phyloP scores from a whole-genome alignment of 2,888 invertebrate genomes.

The Odontocolon sp. region DNA sequence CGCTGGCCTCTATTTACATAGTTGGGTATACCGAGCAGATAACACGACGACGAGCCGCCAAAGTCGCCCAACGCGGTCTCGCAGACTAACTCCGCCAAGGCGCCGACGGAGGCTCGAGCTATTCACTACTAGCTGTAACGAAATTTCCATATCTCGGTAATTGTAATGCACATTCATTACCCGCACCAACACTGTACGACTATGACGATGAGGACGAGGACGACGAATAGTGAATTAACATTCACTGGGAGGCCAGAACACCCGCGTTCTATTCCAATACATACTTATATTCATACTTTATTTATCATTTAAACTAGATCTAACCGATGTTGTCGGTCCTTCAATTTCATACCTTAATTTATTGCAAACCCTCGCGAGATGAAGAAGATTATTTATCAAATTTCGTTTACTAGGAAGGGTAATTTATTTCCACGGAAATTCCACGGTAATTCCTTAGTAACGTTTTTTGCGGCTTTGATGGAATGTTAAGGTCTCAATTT shows the following conservation, averaged over 20 bases:
- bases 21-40: constrained; percentile 75
- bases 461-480: too few species aligned
- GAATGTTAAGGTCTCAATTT: too few species aligned
- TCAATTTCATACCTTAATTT: too few species aligned
- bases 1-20: constrained; percentile 79
- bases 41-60: constrained; percentile 68
- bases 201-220: constrained; percentile 12
- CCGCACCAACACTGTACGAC: constrained; percentile 59
- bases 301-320: too few species aligned
- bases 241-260: constrained; percentile 30
- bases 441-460: too few species aligned
- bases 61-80: constrained; percentile 56
- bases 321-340: too few species aligned
- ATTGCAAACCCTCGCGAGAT: too few species aligned
- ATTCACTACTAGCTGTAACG: constrained; percentile 49
- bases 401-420: too few species aligned
- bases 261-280: constrained; percentile 40
- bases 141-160: constrained; percentile 79
- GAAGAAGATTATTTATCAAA: too few species aligned
- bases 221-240: constrained; percentile 52
- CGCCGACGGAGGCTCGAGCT: constrained; percentile 58
- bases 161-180: constrained; percentile 78
- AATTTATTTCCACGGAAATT: too few species aligned
- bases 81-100: constrained; percentile 40
- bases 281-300: constrained; percentile 72